phyloP scores from a whole-genome alignment of 2,797 vertebrate genomes.

The Acipenser oxyrinchus region DNA sequence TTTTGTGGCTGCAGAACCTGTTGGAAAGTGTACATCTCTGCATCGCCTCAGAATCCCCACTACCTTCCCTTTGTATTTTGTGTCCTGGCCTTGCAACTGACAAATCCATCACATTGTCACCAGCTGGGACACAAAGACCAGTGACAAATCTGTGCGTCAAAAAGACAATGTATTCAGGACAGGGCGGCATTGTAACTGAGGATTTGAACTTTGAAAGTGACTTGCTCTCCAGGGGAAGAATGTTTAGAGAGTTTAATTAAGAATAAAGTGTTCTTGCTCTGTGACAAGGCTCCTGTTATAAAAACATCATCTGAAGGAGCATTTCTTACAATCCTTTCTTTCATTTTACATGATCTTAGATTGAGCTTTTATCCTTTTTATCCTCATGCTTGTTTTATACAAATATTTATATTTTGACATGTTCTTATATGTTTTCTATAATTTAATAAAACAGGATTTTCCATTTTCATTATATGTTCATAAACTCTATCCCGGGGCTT shows the following conservation, averaged over 20 bases:
- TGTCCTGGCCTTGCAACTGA: constrained; percentile 33
- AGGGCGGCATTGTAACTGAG: constrained; percentile 43
- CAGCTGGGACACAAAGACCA: constrained; percentile 30
- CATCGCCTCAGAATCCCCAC: neutral
- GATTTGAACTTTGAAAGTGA: constrained; percentile 41
- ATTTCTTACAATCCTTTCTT: neutral
- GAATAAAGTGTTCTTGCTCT: constrained; percentile 9
- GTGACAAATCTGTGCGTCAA: constrained; percentile 55
- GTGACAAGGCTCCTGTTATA: neutral
- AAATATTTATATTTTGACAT: too few species aligned
- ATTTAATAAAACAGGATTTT: too few species aligned
- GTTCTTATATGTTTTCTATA: too few species aligned
- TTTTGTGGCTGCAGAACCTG: neutral
- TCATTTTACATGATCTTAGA: too few species aligned
- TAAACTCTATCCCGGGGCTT: too few species aligned
- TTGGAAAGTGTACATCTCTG: neutral
- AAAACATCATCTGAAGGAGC: constrained; percentile 8
- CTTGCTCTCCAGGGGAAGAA: neutral
- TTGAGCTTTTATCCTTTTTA: too few species aligned
- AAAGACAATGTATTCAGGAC: constrained; percentile 29
- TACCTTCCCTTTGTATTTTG: neutral
- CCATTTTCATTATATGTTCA: too few species aligned
- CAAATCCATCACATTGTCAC: constrained; percentile 49
- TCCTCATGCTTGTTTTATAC: too few species aligned
- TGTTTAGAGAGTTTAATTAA: constrained; percentile 17